phyloP scores from a whole-genome alignment of 2,888 invertebrate genomes.

The Cantharis rustica region DNA sequence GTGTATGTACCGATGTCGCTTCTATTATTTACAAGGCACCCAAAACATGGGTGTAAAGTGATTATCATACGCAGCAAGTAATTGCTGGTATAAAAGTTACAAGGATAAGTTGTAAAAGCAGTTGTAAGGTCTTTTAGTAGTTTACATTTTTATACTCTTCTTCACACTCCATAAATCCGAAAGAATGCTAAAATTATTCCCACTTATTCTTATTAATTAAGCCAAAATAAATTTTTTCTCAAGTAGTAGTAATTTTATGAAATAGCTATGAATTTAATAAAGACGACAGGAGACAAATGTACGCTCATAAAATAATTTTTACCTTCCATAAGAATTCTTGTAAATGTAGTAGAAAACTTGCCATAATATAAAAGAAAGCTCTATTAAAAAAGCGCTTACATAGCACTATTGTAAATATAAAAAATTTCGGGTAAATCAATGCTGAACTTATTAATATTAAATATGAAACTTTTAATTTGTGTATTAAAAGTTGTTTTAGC shows the following conservation, averaged over 20 bases:
- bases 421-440: background rate
- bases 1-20: background rate
- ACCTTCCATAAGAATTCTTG: background rate
- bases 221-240: background rate
- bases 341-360: background rate
- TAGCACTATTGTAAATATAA: background rate
- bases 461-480: background rate
- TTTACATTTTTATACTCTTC: background rate
- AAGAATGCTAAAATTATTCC: background rate
- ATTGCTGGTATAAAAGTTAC: background rate
- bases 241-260: background rate
- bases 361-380: background rate
- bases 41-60: background rate
- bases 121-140: background rate
- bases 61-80: background rate
- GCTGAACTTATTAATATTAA: background rate
- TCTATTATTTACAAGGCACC: background rate
- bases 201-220: background rate
- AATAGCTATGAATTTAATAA: background rate
- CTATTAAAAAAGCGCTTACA: background rate
- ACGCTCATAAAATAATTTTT: background rate
- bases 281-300: background rate
- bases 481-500: background rate
- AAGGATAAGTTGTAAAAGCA: background rate
- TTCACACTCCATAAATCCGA: background rate